phyloP scores from a whole-genome alignment of 2,797 vertebrate genomes.

The Arremon brunneinucha region DNA sequence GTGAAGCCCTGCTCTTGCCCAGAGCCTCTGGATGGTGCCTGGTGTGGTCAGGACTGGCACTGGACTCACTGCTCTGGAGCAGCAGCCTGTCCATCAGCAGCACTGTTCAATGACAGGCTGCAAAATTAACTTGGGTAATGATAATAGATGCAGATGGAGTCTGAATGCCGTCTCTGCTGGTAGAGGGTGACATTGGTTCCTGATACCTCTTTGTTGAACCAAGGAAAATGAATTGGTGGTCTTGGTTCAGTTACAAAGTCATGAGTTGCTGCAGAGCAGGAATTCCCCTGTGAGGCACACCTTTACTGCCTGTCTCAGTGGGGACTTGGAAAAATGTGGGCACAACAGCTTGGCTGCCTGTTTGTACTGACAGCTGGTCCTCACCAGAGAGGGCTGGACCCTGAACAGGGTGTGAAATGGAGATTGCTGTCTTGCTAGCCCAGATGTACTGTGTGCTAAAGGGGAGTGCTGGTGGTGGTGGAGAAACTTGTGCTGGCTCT shows the following conservation, averaged over 20 bases:
- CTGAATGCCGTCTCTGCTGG: background rate
- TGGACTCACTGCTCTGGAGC: background rate
- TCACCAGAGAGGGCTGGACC: background rate
- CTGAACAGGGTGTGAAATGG: background rate
- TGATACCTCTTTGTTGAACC: background rate
- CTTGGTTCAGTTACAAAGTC: background rate
- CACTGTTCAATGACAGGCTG: background rate
- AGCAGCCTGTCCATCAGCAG: background rate
- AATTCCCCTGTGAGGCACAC: background rate
- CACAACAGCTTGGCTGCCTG: background rate
- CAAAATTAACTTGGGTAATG: background rate
- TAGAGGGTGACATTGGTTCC: background rate
- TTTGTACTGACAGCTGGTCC: background rate
- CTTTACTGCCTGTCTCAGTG: background rate
- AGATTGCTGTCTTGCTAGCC: background rate
- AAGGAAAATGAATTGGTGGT: background rate
- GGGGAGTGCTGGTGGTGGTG: background rate
- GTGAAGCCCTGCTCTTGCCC: background rate
- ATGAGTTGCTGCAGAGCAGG: background rate
- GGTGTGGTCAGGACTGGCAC: fast-evolving
- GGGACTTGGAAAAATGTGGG: background rate
- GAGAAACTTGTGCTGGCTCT: background rate
- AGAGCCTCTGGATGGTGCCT: background rate
- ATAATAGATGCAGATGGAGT: background rate
- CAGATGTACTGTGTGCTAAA: background rate